Base-by-base conservation (phyloP, 2,888 invertebrate species). In the Bembecia ichneumoniformis region DNA sequence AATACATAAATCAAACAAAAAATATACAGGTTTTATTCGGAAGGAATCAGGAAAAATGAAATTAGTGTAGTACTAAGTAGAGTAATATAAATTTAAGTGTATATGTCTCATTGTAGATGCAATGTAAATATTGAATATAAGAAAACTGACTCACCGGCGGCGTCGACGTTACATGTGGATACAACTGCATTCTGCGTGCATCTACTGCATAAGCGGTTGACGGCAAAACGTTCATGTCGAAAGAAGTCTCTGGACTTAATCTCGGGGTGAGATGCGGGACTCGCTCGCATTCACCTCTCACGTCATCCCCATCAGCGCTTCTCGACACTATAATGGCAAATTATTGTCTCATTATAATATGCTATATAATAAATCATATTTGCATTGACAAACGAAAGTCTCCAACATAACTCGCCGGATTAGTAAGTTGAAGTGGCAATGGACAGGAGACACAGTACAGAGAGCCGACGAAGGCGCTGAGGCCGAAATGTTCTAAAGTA, bases 221-320 rank as follows among this genome's bases (percentile, higher is more conserved):
- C n/a, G 80, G 76, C 58, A 83, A 66, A 55, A 84, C 83, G 68
- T 80, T 84, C 84, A 83, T 83, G 59, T 74, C 81, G 82, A 81
- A 82, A 51, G 64, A 54, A 49, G 64, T 52, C 55, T 69, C 63
- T 49, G 68, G 54, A 51, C 68, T 66, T 55, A 71, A 68, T 59
- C 64, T 68, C 50, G 75, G 68, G 57, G 69, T 79, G 66, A 82
- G 66, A 67, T 71, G 65, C 52, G 74, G 62, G 63, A 70, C 74
- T 62, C 66, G 71, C 56, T 76, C 72, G 64, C 71, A 67, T 50
- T 63, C 69, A 66, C 73, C 78, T 64, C 71, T 68, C 67, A 77
- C 64, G 64, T 68, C 62, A 55, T 71, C 72, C 55, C 79, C 83
- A 77, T 82, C 75, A 56, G 72, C 67, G 56, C 70, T 69, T 51